Evolutionary conservation across 1,140 invertebrate species (phyloP), one percentile per base, ranked within the genome.

Genomic region (Dolichoris vasculosae): DNA sequence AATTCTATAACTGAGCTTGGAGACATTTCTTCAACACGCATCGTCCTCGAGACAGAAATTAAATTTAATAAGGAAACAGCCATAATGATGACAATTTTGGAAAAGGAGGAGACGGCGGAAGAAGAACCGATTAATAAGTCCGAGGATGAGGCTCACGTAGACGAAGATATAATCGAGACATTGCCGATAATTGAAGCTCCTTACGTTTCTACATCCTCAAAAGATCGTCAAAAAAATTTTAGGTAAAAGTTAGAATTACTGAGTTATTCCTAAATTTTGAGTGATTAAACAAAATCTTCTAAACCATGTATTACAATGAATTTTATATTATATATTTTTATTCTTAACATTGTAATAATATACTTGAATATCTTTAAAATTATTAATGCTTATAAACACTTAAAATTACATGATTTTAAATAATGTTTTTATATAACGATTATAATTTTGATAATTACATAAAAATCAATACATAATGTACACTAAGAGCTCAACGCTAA

Each of bases 1-100:
- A 40, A 86, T 67, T 46, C 87, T 35, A 79, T 81, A 40, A 75
- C 55, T 63, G 69, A 48, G 2, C 73, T 67, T 1, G 15, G 55
- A 0, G 26, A 15, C 73, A 13, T 40, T 63, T 63, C 89, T 88
- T 88, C 89, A 2, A 89, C 90, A 9, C 95, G 96, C 91, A 94
- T 97, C 0, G 95, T 97, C 63, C 94, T 97, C 82, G 96, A 97
- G 92, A 97, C 96, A 0, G 96, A 97, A 94, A 96, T 97, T 30
- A 96, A 96, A 89, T 95, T 97, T 79, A 95, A 96, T 87, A 95
- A 96, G 20, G 96, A 96, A 79, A 96, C 96, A 0, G 96, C 96
- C 0, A 96, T 97, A 17, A 97, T 96, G 0, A 97, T 97, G 96
- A 96, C 96, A 2, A 96, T 97, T 83, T 90, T 97, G 0, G 96